phyloP scores from a whole-genome alignment of 2,113 vertebrate genomes.

The Ciconia boyciana region DNA sequence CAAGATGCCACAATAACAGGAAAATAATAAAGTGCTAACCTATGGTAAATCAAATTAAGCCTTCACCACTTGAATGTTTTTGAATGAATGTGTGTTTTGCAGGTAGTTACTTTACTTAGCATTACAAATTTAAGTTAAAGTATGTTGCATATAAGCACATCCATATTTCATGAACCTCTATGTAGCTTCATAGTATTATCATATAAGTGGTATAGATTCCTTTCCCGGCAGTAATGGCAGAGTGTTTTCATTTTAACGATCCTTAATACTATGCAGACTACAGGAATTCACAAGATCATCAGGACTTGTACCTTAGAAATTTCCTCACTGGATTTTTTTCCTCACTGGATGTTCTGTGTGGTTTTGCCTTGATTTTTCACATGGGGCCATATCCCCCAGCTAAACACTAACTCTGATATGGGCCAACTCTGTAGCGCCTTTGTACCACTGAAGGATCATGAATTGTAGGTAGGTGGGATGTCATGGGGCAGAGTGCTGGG shows the following conservation, averaged over 20 bases:
- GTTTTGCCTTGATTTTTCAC: neutral
- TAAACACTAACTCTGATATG: neutral
- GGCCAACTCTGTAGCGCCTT: neutral
- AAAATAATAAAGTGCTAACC: neutral
- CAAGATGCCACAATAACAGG: neutral
- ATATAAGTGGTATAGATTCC: conserved; percentile 51
- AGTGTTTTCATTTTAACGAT: conserved; percentile 63
- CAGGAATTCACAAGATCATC: conserved; percentile 10
- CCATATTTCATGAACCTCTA: conserved; percentile 62
- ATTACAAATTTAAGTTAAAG: conserved; percentile 58
- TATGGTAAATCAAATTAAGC: conserved; percentile 6
- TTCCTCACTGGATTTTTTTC: neutral
- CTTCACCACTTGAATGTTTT: conserved; percentile 18
- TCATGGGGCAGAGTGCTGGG: neutral
- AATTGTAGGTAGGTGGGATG: neutral
- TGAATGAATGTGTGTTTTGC: conserved; percentile 37
- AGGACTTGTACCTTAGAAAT: neutral
- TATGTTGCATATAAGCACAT: conserved; percentile 43
- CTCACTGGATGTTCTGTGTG: neutral
- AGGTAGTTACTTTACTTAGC: conserved; percentile 62
- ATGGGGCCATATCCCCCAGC: neutral
- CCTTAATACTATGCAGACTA: conserved; percentile 31
- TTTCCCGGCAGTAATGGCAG: conserved; percentile 32
- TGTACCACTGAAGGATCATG: neutral
- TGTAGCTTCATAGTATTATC: conserved; percentile 48